These are phyloP conservation scores for Brachyhypopomus occidentalis DNA, from an alignment of 2,113 vertebrate genomes.

Conservation along the genomic window DNA sequence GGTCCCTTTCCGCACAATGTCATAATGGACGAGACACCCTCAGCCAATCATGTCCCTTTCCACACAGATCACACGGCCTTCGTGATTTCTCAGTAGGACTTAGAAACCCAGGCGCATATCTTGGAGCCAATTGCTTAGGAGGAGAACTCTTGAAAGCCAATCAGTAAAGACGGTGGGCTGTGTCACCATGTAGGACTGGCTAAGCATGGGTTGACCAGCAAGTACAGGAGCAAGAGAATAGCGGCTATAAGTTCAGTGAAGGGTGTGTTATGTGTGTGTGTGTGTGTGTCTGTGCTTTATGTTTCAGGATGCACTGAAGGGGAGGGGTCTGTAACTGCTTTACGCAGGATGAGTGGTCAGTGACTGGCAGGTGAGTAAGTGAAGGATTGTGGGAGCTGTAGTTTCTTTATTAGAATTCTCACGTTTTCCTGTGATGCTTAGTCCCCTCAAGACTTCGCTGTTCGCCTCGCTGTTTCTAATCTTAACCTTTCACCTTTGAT, in stretches of 20 bases:
- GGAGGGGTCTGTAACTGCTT: slow-evolving; percentile 45
- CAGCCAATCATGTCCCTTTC: no score
- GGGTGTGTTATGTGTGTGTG: background rate
- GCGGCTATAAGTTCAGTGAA: no score
- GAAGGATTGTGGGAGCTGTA: slow-evolving; percentile 39
- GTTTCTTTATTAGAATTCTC: slow-evolving; percentile 74
- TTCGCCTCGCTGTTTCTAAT: slow-evolving; percentile 62
- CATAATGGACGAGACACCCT: no score
- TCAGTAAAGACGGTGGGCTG: background rate
- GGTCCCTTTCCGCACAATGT: slow-evolving; percentile 1
- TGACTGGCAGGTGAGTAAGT: background rate
- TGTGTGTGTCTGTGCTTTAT: slow-evolving; percentile 15
- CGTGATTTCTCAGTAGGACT: no score
- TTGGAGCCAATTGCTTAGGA: background rate
- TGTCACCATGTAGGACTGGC: slow-evolving; percentile 18
- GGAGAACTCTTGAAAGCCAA: slow-evolving; percentile 31
- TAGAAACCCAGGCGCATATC: background rate
- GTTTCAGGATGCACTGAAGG: background rate
- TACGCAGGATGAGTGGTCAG: slow-evolving; percentile 29
- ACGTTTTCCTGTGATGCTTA: slow-evolving; percentile 75
- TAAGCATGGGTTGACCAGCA: slow-evolving; percentile 26
- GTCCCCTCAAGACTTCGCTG: slow-evolving; percentile 77
- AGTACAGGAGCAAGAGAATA: slow-evolving; percentile 27
- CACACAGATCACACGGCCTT: slow-evolving; percentile 14
- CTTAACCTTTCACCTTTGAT: background rate